phyloP scores from a whole-genome alignment of 2,797 vertebrate genomes.

The Macropodus opercularis region DNA sequence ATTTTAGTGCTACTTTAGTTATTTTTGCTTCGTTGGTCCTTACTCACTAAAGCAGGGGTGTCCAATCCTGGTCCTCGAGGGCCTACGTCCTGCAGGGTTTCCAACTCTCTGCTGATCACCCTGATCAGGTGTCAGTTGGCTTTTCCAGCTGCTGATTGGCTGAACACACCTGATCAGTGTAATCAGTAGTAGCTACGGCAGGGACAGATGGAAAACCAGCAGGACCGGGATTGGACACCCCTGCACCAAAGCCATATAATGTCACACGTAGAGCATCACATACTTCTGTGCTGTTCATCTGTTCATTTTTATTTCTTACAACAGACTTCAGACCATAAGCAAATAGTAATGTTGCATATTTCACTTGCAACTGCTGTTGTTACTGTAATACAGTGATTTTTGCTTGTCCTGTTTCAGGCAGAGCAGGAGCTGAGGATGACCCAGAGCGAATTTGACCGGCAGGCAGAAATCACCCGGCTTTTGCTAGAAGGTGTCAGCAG shows the following conservation, averaged over 20 bases:
- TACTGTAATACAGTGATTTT: neutral
- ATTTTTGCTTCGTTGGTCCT: neutral
- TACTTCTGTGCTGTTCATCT: neutral
- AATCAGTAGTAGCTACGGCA: no score
- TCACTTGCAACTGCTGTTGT: neutral
- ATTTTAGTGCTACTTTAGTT: neutral
- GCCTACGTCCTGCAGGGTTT: no score
- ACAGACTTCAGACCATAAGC: neutral
- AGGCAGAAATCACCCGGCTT: conserved; percentile 97
- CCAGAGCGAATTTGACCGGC: conserved; percentile 97
- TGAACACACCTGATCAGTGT: no score
- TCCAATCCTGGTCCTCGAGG: no score
- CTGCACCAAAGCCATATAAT: no score
- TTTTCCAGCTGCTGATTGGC: no score
- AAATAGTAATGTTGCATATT: no score
- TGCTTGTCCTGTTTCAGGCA: conserved; percentile 78
- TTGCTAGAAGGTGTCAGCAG: conserved; percentile 96
- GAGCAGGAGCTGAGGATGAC: conserved; percentile 97
- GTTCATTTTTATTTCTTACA: neutral
- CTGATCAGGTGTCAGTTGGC: no score
- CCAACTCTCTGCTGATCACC: no score
- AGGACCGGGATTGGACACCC: no score
- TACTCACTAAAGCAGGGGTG: neutral
- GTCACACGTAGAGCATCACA: no score
- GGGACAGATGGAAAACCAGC: no score